Conservation (phyloP, 2,797 vertebrate genomes). For the Cygnus olor region DNA sequence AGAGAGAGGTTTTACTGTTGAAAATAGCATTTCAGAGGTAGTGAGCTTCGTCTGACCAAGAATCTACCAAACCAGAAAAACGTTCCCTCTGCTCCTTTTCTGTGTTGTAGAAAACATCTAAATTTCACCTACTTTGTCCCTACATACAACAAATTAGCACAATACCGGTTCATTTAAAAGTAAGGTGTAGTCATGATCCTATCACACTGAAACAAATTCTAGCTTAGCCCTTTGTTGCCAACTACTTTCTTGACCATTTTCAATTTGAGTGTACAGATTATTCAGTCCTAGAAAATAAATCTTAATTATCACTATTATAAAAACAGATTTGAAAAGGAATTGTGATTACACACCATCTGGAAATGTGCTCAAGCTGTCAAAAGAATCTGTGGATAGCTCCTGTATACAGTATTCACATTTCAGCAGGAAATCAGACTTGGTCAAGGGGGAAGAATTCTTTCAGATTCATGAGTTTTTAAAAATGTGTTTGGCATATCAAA, state of each 20-base stretch:
- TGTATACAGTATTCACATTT: conserved; percentile 50
- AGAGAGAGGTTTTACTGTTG: background rate
- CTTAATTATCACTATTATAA: conserved; percentile 69
- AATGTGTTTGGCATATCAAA: conserved; percentile 28
- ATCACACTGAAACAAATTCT: conserved; percentile 19
- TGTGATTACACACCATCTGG: conserved; percentile 64
- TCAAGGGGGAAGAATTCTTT: conserved; percentile 49
- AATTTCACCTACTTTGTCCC: background rate
- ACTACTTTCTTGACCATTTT: conserved; percentile 53
- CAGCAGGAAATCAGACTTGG: conserved; percentile 48
- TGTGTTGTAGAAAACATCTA: background rate
- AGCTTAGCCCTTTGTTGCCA: conserved; percentile 5
- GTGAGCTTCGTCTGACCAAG: background rate
- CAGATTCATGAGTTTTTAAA: conserved; percentile 3
- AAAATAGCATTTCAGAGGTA: conserved; percentile 17
- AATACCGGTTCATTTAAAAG: background rate
- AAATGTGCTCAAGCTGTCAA: conserved; percentile 67
- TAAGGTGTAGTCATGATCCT: background rate
- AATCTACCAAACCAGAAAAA: background rate
- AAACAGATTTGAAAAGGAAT: conserved; percentile 74
- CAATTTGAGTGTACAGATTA: conserved; percentile 10
- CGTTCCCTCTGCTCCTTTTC: background rate
- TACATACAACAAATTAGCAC: conserved; percentile 5
- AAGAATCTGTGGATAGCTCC: conserved; percentile 51
- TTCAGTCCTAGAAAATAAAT: conserved; percentile 66